Evolutionary conservation across 2,888 invertebrate genomes (phyloP), one percentile per base, ranked within the genome.

Genomic region (Ophioninae sp.): DNA sequence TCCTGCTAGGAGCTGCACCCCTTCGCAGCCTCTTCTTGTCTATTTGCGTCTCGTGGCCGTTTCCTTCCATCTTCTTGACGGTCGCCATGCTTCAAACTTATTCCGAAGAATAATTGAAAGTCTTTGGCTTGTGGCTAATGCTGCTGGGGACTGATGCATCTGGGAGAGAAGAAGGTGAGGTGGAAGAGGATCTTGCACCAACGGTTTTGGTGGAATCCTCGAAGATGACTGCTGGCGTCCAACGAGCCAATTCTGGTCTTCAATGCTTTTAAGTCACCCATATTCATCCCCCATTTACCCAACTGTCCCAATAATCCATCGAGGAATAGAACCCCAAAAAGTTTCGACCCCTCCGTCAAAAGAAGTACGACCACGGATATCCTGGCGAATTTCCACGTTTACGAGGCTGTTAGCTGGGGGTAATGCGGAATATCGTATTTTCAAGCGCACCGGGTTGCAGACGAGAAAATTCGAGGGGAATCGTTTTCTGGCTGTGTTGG

Each of bases 41-140:
- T 72, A 22, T n/a, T 65, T 67, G 39, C 73, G 65, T 59, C 59
- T 56, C 41, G 56, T 77, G n/a, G 44, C 51, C 51, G 17, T 51
- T 63, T 44, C 74, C 5, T 56, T 56, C 44, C 23, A 23, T n/a
- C 58, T 39, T 58, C 23, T 44, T 10, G 8, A n/a, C 72, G 56
- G 51, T 58, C 73, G 80, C 83, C 86, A 84, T 84, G 81, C 85
- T 87, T 88, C 88, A 86, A 90, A 90, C 89, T 90, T 90, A 90
- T 90, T 90, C 86, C 86, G 86, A 89, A 89, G 90, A 90, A 90
- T 90, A 89, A 90, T 90, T 88, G 90, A 90, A 90, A 89, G 88
- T 90, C 89, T 89, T 87, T 85, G 87, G 84, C 74, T 82, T 71
- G 71, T 76, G 79, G 76, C 74, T 79, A 75, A 68, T 65, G 71